These are phyloP conservation scores for Gymnodraco acuticeps DNA, from an alignment of 2,797 vertebrate genomes.

Conservation along the genomic window DNA sequence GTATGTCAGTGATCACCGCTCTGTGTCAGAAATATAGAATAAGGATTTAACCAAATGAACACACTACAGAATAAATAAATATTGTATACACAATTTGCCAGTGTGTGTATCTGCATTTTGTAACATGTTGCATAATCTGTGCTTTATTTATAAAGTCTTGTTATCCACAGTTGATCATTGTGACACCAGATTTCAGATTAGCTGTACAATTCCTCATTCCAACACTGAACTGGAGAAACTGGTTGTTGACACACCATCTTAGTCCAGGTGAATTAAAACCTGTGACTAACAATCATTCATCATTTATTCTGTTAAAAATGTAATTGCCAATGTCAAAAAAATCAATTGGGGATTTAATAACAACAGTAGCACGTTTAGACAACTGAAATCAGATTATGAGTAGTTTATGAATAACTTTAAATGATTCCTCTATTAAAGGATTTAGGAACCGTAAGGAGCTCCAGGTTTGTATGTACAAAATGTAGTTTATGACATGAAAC, in stretches of 20 bases:
- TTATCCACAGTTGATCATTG: not conserved
- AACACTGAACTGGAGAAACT: not conserved
- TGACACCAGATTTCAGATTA: constrained; percentile 1
- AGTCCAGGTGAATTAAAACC: not conserved
- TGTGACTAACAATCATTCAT: not conserved
- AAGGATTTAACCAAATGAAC: not conserved
- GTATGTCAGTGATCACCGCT: not conserved
- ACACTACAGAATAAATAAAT: not conserved
- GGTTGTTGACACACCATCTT: not conserved
- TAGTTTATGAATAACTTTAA: no score
- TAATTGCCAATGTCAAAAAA: no score
- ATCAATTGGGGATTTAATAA: no score
- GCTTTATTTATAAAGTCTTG: not conserved
- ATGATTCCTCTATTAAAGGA: no score
- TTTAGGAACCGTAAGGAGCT: no score
- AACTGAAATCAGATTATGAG: no score
- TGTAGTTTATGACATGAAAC: no score
- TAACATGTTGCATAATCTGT: not conserved
- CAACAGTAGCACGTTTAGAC: no score
- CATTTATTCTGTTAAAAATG: no score
- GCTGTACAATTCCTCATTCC: not conserved
- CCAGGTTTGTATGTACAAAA: no score
- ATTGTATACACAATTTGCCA: not conserved
- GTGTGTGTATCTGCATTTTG: not conserved
- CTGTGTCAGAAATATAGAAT: not conserved